A percentile compares a stretch with the other conserved stretches of the same genome.
Evolutionary conservation across 1,140 invertebrate genomes (phyloP).

Genomic region (Megalonaias nervosa): DNA sequence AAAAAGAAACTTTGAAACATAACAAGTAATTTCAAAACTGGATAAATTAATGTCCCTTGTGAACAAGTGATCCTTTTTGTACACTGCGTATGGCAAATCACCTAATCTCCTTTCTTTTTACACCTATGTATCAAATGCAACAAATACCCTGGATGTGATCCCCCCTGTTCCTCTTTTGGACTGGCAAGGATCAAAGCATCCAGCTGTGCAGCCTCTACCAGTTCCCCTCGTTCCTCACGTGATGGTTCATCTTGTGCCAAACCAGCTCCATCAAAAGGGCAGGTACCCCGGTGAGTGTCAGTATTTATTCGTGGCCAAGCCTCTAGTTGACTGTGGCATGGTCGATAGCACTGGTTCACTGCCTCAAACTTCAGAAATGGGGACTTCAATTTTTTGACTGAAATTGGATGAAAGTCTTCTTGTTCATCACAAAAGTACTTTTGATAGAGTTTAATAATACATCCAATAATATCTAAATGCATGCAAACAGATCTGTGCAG

Average conservation of each 20-base stretch:
- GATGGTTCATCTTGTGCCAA: constrained; percentile 34
- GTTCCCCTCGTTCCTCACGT: constrained; percentile 40
- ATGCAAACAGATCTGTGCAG: too few relatives aligned
- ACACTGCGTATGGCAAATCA: too few relatives aligned
- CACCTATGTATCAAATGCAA: neutral
- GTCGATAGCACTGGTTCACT: constrained; percentile 41
- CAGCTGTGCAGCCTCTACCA: constrained; percentile 34
- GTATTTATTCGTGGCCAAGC: constrained; percentile 51
- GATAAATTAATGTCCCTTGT: too few relatives aligned
- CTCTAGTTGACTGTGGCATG: constrained; percentile 39
- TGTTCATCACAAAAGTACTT: too few relatives aligned
- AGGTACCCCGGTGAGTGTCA: constrained; percentile 49
- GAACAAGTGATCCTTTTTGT: too few relatives aligned
- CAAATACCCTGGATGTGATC: neutral
- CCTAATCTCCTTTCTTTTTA: neutral
- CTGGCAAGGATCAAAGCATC: constrained; percentile 4
- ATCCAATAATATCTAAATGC: too few relatives aligned
- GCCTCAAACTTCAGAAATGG: constrained; percentile 58
- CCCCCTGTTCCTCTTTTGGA: constrained; percentile 14
- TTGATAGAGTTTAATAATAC: too few relatives aligned
- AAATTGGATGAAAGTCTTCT: neutral
- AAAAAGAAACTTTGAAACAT: too few relatives aligned
- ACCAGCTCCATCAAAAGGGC: constrained; percentile 57
- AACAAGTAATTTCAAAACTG: too few relatives aligned
- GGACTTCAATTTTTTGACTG: constrained; percentile 48